Evolutionary conservation across 2,888 invertebrate species (phyloP), one percentile per base, ranked within the genome.

Genomic region (Crepidodera aurea): DNA sequence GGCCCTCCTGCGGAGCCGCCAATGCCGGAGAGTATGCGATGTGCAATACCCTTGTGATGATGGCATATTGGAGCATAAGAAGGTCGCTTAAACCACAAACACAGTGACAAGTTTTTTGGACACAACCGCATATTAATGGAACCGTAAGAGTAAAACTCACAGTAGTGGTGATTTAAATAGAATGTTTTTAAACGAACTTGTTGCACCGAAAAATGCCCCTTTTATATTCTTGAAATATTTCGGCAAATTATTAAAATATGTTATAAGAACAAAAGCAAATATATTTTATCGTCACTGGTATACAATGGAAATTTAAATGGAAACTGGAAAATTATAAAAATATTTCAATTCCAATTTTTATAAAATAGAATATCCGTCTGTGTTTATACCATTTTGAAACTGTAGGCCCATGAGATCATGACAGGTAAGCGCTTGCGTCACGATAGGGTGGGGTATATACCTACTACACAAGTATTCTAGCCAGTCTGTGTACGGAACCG

Each of bases 341-440:
- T n/a, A n/a, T n/a, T n/a, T 22, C 6, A 34, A 34, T 2, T 18
- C 2, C 10, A 40, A 8, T 40, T 40, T 40, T 18, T 48, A 6
- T 27, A 48, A 27, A 48, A 48, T 29, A 16, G 22, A 10, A 44
- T 22, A 12, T 44, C n/a, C 22, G 46, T 27, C 59, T 32, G 22
- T 42, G 60, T 60, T 60, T 53, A 60, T 53, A 60, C 46, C 60
- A 44, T 60, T 66, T 70, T 61, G 51, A 51, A 67, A 64, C 60
- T 58, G 51, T 56, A 60, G 63, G 67, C 64, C 64, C 65, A 60
- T 68, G 66, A 67, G 64, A 69, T 67, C 67, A 67, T 69, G 70
- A 71, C 69, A 72, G 70, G 68, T 68, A 71, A 62, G 73, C 73
- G 73, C 71, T 67, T 71, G 72, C 73, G 72, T 70, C 69, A 69